Conservation (phyloP, 2,888 invertebrate species). For the Troilus luridus region DNA sequence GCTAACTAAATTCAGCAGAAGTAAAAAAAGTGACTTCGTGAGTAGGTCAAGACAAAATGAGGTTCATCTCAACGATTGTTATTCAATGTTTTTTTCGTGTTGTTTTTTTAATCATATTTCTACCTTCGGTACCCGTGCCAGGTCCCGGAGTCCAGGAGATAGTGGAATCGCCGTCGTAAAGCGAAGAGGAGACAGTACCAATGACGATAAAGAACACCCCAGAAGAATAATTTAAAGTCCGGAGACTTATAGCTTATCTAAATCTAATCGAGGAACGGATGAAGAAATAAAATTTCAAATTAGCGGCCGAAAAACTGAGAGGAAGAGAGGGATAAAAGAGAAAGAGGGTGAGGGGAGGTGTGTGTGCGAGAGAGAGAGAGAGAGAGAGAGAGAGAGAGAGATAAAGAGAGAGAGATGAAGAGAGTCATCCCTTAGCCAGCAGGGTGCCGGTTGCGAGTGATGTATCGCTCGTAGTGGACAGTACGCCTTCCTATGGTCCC, state of each 20-base stretch:
- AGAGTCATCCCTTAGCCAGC: neutral
- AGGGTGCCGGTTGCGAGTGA: constrained; percentile 15
- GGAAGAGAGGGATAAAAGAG: too few species aligned
- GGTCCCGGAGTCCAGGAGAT: neutral
- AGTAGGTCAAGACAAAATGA: too few species aligned
- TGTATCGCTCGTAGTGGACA: neutral
- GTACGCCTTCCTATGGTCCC: neutral
- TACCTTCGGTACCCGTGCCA: neutral
- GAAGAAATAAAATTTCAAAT: constrained; percentile 44
- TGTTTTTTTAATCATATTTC: neutral
- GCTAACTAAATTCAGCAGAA: too few species aligned
- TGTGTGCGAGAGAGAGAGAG: too few species aligned
- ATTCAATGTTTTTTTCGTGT: neutral
- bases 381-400: neutral
- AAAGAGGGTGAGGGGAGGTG: too few species aligned
- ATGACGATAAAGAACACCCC: constrained; percentile 33
- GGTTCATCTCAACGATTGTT: too few species aligned
- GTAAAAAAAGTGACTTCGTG: too few species aligned
- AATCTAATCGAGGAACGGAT: constrained; percentile 42
- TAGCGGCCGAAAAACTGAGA: constrained; percentile 27
- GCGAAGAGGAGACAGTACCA: constrained; percentile 5
- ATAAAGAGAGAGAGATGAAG: neutral
- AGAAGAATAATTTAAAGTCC: neutral
- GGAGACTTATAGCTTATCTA: constrained; percentile 32
- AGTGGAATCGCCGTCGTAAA: neutral